phyloP scores from a whole-genome alignment of 64 coral and sea anemone species.

The Montipora foliosa region DNA sequence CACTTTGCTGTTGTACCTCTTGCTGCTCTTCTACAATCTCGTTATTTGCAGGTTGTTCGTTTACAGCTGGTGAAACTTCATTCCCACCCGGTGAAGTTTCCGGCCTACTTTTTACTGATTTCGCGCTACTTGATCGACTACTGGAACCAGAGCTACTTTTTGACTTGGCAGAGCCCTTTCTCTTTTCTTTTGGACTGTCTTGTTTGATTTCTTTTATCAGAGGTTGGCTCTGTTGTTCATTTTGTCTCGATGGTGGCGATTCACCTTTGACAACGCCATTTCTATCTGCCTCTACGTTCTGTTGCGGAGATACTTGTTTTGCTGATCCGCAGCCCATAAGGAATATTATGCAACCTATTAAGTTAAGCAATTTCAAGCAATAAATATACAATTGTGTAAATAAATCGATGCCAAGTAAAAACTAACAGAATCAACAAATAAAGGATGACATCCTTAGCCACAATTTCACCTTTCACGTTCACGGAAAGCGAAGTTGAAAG shows the following conservation, averaged over 20 bases:
- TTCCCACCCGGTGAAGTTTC: conserved; percentile 28
- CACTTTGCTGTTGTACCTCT: conserved; percentile 1
- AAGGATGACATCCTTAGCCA: too few relatives aligned
- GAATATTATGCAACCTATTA: not conserved
- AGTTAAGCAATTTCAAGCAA: not conserved
- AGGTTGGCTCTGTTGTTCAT: conserved; percentile 9
- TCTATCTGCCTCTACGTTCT: not conserved
- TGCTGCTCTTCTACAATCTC: not conserved
- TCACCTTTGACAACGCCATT: conserved; percentile 18
- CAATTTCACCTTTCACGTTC: not conserved
- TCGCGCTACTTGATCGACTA: conserved; percentile 50
- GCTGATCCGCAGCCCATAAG: conserved; percentile 34
- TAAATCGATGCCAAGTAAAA: too few relatives aligned
- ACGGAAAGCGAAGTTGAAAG: not conserved
- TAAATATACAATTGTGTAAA: not conserved
- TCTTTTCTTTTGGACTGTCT: conserved; percentile 15
- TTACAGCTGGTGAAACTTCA: not conserved
- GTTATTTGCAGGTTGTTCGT: not conserved
- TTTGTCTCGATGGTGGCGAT: conserved; percentile 15
- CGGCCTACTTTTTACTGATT: conserved; percentile 36
- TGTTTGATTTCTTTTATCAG: not conserved
- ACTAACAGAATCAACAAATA: too few relatives aligned
- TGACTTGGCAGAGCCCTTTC: conserved; percentile 22
- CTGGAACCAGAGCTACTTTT: conserved; percentile 31
- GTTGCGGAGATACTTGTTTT: not conserved